Percentiles rank a stretch among this genome's conserved stretches.
Conservation (phyloP, 2,113 vertebrate genomes). For the Suncus etruscus region DNA sequence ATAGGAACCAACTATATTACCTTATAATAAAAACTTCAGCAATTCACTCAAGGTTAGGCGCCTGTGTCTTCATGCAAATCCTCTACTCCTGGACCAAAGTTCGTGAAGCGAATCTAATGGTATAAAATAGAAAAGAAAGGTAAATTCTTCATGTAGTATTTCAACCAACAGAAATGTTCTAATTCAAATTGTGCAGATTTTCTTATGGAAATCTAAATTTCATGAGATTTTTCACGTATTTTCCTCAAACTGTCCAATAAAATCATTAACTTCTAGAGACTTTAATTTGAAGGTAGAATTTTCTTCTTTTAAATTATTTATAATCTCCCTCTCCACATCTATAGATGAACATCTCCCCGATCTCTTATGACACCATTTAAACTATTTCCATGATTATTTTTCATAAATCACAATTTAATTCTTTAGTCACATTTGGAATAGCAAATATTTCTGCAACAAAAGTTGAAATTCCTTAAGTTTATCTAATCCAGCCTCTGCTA, state of each 20-base stretch:
- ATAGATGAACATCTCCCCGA: slow-evolving; percentile 29
- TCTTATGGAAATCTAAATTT: slow-evolving; percentile 25
- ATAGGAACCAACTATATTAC: slow-evolving; percentile 49
- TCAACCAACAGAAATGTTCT: not conserved
- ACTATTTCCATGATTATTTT: slow-evolving; percentile 61
- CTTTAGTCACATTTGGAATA: slow-evolving; percentile 57
- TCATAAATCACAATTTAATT: slow-evolving; percentile 57
- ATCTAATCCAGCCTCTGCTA: not conserved
- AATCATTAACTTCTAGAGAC: slow-evolving; percentile 64
- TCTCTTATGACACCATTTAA: slow-evolving; percentile 61
- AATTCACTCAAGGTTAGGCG: not conserved
- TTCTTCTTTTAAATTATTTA: slow-evolving; percentile 43
- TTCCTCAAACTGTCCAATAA: slow-evolving; percentile 42
- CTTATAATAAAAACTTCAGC: slow-evolving; percentile 54
- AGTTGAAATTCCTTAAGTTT: slow-evolving; percentile 25
- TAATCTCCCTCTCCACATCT: slow-evolving; percentile 7
- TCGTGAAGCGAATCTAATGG: slow-evolving; percentile 37
- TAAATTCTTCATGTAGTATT: not conserved
- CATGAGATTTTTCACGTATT: not conserved
- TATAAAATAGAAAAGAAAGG: slow-evolving; percentile 57
- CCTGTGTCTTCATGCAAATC: not conserved
- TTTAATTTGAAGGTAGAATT: slow-evolving; percentile 28
- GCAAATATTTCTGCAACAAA: not conserved
- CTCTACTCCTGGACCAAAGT: not conserved
- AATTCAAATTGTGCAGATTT: not conserved